Base-by-base conservation (phyloP, 2,888 invertebrate genomes). In the Sinotaia quadrata region DNA sequence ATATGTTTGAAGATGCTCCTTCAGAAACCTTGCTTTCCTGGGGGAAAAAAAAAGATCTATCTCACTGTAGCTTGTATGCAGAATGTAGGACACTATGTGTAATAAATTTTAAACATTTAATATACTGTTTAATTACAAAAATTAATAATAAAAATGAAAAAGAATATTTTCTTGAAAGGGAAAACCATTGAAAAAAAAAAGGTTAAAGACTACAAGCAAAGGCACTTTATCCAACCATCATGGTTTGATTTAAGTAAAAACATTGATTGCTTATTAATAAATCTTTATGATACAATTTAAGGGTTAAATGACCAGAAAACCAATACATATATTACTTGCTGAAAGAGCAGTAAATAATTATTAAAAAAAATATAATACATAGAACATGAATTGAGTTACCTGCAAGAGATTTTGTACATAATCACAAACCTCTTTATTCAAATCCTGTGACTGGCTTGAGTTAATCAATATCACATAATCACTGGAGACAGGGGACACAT, bases 381-480 rank as follows among this genome's bases (percentile, higher is more conserved):
- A n/a, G n/a, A n/a, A n/a, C n/a, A n/a, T n/a, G n/a, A n/a, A n/a
- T n/a, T n/a, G n/a, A 41, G 41, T 10, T 10, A 41, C 41, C 41
- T 12, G 10, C 10, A 41, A 41, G 10, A 41, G 41, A 15, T 41
- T 12, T 12, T 12, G 18, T 41, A 12, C 15, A 41, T 12, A 10
- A 41, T 41, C 10, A 41, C 41, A 41, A 41, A 65, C 65, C 31
- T 57, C 49, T 1, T 61, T 10, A 5, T 49, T 61, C 34, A 31
- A 21, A 7, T 57, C 37, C 47, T 71, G 63, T 7, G 71, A 71
- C 63, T 71, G 71, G 41, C 67, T 71, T 47, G 66, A 69, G 59
- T 62, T 68, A n/a, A 76, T 44, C 21, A 75, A 60, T 34, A 74
- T 70, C 7, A 76, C 67, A 65, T 73, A 69, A 33, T 47, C n/a